Percentiles rank a stretch among this genome's conserved stretches.
These are phyloP conservation scores for Albula glossodonta DNA, from an alignment of 2,113 vertebrate genomes.

Conservation along the genomic window DNA sequence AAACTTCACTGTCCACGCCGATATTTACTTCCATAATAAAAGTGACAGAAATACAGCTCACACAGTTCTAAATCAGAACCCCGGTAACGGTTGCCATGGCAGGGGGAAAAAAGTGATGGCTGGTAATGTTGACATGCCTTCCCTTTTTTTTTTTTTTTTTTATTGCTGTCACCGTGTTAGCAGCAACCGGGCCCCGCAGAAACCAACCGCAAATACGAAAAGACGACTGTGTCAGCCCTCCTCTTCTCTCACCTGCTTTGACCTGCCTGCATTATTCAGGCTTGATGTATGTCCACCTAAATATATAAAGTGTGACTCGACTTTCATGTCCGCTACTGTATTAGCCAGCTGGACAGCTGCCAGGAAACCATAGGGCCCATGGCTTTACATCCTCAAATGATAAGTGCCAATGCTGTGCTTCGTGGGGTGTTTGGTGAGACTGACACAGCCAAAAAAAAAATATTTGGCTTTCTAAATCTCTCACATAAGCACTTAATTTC, in stretches of 20 bases:
- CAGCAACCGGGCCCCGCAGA: no score
- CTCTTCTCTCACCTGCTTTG: background rate
- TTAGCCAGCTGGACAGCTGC: background rate
- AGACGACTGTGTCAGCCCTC: background rate
- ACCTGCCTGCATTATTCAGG: background rate
- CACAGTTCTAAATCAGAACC: constrained; percentile 49
- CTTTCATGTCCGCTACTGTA: background rate
- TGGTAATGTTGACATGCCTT: background rate
- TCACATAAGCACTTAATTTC: constrained; percentile 22
- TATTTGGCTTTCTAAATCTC: constrained; percentile 36
- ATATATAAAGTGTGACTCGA: background rate
- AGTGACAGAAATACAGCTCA: constrained; percentile 40
- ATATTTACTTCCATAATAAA: constrained; percentile 61
- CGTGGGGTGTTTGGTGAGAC: constrained; percentile 66
- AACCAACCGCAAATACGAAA: background rate
- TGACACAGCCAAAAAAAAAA: constrained; percentile 59
- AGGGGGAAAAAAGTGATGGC: constrained; percentile 16
- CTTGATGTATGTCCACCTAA: background rate
- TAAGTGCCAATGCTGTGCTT: constrained; percentile 54
- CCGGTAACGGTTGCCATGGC: constrained; percentile 42
- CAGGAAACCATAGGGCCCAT: background rate
- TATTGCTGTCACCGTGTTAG: no score
- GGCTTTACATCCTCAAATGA: no score
- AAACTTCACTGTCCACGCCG: constrained; percentile 40
- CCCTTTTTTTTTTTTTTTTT: background rate